phyloP scores from a whole-genome alignment of 2,797 vertebrate species.

The Heteromormyrus szaboi region DNA sequence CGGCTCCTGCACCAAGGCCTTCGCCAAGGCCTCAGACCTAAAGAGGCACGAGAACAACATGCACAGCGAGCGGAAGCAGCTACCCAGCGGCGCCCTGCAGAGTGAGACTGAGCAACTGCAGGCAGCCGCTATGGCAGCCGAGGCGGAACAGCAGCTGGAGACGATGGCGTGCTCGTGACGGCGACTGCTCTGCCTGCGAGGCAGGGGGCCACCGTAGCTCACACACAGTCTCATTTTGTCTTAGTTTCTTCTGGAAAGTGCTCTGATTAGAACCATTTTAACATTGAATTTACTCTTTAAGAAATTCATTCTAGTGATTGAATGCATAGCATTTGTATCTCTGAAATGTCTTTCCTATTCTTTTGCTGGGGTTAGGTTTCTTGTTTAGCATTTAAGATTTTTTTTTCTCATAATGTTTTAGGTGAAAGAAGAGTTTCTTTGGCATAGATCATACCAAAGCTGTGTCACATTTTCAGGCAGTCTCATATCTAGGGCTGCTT shows the following conservation, averaged over 20 bases:
- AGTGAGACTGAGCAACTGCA: constrained; percentile 93
- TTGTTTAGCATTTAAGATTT: constrained; percentile 29
- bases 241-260: constrained; percentile 29
- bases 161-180: constrained; percentile 67
- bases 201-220: background rate
- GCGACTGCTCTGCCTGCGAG: background rate
- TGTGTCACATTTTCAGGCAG: constrained; percentile 40
- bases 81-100: constrained; percentile 80
- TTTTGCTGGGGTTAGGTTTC: constrained; percentile 29
- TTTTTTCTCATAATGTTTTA: constrained; percentile 34
- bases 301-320: constrained; percentile 12
- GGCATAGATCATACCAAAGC: constrained; percentile 42
- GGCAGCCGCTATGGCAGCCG: constrained; percentile 92
- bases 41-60: constrained; percentile 98
- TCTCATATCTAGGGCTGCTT: constrained; percentile 30
- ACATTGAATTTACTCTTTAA: constrained; percentile 26
- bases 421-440: constrained; percentile 30
- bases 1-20: constrained; percentile 92
- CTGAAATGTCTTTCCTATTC: constrained; percentile 25
- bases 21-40: constrained; percentile 96
- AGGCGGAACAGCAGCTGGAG: constrained; percentile 88
- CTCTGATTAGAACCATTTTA: constrained; percentile 27
- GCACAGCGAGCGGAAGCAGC: constrained; percentile 92
- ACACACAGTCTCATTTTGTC: background rate
- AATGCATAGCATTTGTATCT: constrained; percentile 20